A percentile compares a stretch with the other conserved stretches of the same genome.
Evolutionary conservation across 2,888 invertebrate genomes (phyloP).

Genomic region (Onchidella celtica): DNA sequence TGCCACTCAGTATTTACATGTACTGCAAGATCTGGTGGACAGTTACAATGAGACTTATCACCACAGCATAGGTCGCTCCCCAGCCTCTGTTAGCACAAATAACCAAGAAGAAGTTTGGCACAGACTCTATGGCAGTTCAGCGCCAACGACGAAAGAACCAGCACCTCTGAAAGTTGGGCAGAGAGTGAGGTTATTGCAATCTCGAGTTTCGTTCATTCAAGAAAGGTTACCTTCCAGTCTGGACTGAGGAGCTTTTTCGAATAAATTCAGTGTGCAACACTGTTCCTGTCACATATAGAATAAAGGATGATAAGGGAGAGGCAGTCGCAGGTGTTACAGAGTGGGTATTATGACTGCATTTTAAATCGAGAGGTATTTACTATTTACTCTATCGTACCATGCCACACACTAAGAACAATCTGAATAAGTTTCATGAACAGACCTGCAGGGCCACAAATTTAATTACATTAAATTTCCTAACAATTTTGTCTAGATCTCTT

Average conservation of each 20-base stretch:
- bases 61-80: constrained; percentile 49
- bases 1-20: constrained; percentile 45
- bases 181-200: constrained; percentile 47
- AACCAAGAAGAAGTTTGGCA: constrained; percentile 49
- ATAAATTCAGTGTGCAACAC: too few species aligned
- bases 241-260: constrained; percentile 55
- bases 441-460: too few species aligned
- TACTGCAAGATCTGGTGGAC: constrained; percentile 45
- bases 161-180: constrained; percentile 39
- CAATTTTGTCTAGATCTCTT: too few species aligned
- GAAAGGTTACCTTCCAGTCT: constrained; percentile 54
- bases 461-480: too few species aligned
- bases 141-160: not conserved
- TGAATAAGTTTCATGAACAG: too few species aligned
- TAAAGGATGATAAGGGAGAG: too few species aligned
- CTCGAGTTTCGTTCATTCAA: constrained; percentile 47
- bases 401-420: too few species aligned
- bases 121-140: constrained; percentile 5
- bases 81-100: constrained; percentile 46
- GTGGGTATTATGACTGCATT: too few species aligned
- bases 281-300: too few species aligned
- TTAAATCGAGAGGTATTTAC: too few species aligned
- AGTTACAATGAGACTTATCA: constrained; percentile 55
- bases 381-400: too few species aligned
- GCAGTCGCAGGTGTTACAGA: too few species aligned